phyloP scores from a whole-genome alignment of 2,113 vertebrate species.

The Naja naja region DNA sequence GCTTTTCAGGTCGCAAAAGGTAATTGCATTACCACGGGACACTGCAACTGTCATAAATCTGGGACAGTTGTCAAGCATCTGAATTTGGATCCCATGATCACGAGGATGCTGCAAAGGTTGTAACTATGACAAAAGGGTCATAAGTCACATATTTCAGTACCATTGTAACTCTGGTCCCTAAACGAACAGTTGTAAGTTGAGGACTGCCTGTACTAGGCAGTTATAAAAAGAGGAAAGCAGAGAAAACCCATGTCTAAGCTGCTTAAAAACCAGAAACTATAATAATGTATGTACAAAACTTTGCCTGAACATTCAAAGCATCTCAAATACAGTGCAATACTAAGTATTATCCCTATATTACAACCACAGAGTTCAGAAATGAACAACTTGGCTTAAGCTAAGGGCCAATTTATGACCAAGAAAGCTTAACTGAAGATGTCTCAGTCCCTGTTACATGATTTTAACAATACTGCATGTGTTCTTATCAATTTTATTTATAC shows the following conservation, averaged over 20 bases:
- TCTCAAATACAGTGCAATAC: background rate
- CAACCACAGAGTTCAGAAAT: background rate
- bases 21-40: too few relatives aligned
- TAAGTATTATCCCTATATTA: background rate
- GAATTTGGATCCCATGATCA: too few relatives aligned
- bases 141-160: too few relatives aligned
- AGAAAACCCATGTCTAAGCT: background rate
- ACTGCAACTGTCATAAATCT: too few relatives aligned
- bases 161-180: too few relatives aligned
- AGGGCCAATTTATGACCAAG: background rate
- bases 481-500: background rate
- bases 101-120: too few relatives aligned
- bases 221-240: background rate
- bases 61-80: too few relatives aligned
- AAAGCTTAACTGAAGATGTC: background rate
- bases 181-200: too few relatives aligned
- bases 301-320: background rate
- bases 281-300: background rate
- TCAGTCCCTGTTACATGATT: background rate
- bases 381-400: background rate
- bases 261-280: background rate
- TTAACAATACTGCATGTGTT: background rate
- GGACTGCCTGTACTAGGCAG: background rate
- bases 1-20: too few relatives aligned
- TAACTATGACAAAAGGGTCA: too few relatives aligned